Evolutionary conservation across 2,888 invertebrate genomes (phyloP).

Genomic region (Hermaeophaga mercurialis): DNA sequence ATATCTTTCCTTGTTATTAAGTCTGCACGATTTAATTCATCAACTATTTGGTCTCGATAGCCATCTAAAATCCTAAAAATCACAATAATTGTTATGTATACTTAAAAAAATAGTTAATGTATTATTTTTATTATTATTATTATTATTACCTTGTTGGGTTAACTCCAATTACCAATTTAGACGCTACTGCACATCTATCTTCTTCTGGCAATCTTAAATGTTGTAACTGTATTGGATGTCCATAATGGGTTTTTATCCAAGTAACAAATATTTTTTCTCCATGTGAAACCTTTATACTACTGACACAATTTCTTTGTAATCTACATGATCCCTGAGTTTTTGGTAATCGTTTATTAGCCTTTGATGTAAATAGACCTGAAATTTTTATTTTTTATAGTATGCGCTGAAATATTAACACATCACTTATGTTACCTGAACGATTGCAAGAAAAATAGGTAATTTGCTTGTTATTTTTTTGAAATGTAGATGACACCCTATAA

Average conservation of each 20-base stretch:
- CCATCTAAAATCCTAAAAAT: conserved; percentile 23
- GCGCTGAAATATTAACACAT: no score
- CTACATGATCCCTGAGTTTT: neutral
- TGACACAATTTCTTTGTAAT: neutral
- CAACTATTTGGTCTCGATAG: conserved; percentile 14
- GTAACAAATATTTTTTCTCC: neutral
- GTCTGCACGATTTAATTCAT: neutral
- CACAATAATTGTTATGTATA: neutral
- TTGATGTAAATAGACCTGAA: neutral
- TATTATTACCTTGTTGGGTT: neutral
- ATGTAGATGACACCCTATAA: no score
- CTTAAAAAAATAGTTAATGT: neutral
- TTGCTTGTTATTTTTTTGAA: no score
- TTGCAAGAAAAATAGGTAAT: no score
- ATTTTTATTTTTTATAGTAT: no score
- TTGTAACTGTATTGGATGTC: neutral
- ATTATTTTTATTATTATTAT: neutral
- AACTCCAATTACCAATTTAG: neutral
- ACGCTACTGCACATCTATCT: neutral
- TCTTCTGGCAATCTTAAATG: neutral
- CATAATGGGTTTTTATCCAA: neutral
- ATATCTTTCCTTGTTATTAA: neutral
- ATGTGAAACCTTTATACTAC: neutral
- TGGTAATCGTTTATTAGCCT: neutral
- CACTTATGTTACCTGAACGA: no score